Percentiles rank a stretch among this genome's conserved stretches.
Conservation (phyloP, 2,113 vertebrate genomes). For the Nansenia antarctica region DNA sequence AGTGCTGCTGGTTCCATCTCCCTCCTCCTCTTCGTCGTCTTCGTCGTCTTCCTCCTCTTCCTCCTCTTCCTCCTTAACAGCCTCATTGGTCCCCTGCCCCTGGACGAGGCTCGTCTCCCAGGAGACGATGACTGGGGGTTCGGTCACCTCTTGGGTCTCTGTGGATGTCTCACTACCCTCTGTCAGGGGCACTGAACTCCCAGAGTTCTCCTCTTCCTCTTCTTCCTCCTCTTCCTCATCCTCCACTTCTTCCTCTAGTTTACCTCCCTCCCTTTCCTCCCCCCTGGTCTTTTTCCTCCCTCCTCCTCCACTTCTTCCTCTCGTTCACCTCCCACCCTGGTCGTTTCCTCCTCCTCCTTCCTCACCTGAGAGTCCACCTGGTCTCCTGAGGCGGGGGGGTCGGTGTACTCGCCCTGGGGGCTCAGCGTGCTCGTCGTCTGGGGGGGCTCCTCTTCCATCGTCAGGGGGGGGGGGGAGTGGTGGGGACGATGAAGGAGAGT, state of each 20-base stretch:
- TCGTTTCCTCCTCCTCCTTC: conserved; percentile 44
- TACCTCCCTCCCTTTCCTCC: conserved; percentile 52
- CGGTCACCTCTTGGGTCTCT: conserved; percentile 50
- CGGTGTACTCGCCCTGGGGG: conserved; percentile 11
- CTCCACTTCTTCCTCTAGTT: conserved; percentile 28
- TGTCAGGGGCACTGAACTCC: conserved; percentile 63
- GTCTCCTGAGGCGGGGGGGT: conserved; percentile 11
- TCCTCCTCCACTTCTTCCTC: conserved; percentile 40
- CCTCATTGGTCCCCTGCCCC: conserved; percentile 56
- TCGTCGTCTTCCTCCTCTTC: conserved; percentile 34
- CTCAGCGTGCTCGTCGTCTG: conserved; percentile 1
- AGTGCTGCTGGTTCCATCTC: conserved; percentile 66
- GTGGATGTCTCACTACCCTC: conserved; percentile 67
- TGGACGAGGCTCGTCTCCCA: conserved; percentile 56
- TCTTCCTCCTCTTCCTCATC: conserved; percentile 39
- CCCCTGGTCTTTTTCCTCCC: conserved; percentile 35
- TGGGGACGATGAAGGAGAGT: conserved; percentile 77
- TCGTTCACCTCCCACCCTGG: conserved; percentile 47
- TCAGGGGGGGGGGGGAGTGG: conserved; percentile 41
- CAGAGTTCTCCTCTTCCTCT: conserved; percentile 59
- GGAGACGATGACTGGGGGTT: not conserved
- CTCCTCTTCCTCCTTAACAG: not conserved
- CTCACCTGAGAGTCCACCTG: conserved; percentile 38
- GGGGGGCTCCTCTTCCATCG: conserved; percentile 14
- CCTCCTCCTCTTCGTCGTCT: conserved; percentile 60